phyloP scores from a whole-genome alignment of 2,888 invertebrate genomes.

The Parelbella ahira region DNA sequence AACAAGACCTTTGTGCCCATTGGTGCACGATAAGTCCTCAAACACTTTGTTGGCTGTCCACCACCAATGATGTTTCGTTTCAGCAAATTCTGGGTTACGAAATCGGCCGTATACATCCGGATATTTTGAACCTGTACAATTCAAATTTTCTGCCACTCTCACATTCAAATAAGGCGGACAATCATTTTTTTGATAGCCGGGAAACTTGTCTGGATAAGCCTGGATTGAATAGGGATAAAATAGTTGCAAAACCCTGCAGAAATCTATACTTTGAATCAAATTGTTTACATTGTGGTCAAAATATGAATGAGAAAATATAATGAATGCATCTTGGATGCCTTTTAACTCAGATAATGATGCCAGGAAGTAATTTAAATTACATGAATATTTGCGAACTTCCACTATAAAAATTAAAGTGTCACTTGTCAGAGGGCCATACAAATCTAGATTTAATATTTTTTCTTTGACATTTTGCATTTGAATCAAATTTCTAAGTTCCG shows the following conservation, averaged over 20 bases:
- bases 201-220: constrained; percentile 42
- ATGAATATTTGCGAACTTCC: constrained; percentile 38
- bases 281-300: constrained; percentile 43
- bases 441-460: constrained; percentile 40
- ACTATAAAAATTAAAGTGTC: constrained; percentile 47
- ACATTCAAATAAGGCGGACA: constrained; percentile 38
- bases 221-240: constrained; percentile 54
- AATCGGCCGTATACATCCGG: constrained; percentile 46
- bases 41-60: constrained; percentile 59
- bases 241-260: constrained; percentile 52
- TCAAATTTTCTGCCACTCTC: constrained; percentile 32
- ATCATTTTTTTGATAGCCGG: constrained; percentile 41
- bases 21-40: constrained; percentile 37
- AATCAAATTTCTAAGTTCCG: constrained; percentile 27
- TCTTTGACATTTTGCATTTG: constrained; percentile 34
- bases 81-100: constrained; percentile 39
- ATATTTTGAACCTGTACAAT: constrained; percentile 43
- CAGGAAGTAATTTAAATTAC: constrained; percentile 43
- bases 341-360: constrained; percentile 42
- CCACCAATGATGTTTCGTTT: constrained; percentile 59
- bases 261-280: constrained; percentile 45
- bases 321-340: constrained; percentile 47
- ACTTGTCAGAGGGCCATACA: constrained; percentile 38
- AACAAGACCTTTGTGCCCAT: constrained; percentile 40
- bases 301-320: constrained; percentile 54